Base-by-base conservation (phyloP, 2,113 vertebrate species). In the Leptobrachium ailaonicum region DNA sequence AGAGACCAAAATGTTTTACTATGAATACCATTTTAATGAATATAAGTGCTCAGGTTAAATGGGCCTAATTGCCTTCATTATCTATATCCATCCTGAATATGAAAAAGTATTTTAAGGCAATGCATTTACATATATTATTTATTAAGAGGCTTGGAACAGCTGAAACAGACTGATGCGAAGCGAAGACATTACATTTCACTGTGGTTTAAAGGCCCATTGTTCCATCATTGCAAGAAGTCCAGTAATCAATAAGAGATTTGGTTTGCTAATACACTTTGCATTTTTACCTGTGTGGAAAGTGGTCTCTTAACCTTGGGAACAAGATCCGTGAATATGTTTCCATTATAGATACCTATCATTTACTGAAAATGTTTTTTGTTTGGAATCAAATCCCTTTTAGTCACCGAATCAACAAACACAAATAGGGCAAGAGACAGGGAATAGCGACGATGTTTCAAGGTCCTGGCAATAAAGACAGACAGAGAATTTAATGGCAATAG, bases 311-410 rank as follows among this genome's bases (percentile, higher is more conserved):
- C 76, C 67, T 71, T 71, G 76, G 76, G 76, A 78, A 71, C 63
- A 71, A 62, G 20, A 63, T 78, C 76, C 76, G 70, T 78, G 71
- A 71, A 78, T 71, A 56, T 47, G 56, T 78, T 78, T 78, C 76
- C 76, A 78, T 78, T 60, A 78, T 71, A 47, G 56, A 71, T 71
- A 68, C 32, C 40, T 63, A 78, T 78, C 54, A 41, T 63, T 78
- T 78, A 70, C 76, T 71, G 76, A 71, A 71, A 78, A 78, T 78
- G 76, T 60, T 68, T 50, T 78, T 56, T 56, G 8, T 4, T 2
- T 11, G 12, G 47, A 32, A 41, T 41, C n/a, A 66, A 2, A 20
- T 14, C 2, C 41, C 41, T 68, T 68, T 2, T 2, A 4, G 2
- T 68, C 41, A 68, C 9, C 10, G 66, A 68, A 41, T 11, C 20